Percentiles rank a stretch among this genome's conserved stretches.
These are phyloP conservation scores for Maccullochella peelii DNA, from an alignment of 2,113 vertebrate genomes.

Conservation along the genomic window DNA sequence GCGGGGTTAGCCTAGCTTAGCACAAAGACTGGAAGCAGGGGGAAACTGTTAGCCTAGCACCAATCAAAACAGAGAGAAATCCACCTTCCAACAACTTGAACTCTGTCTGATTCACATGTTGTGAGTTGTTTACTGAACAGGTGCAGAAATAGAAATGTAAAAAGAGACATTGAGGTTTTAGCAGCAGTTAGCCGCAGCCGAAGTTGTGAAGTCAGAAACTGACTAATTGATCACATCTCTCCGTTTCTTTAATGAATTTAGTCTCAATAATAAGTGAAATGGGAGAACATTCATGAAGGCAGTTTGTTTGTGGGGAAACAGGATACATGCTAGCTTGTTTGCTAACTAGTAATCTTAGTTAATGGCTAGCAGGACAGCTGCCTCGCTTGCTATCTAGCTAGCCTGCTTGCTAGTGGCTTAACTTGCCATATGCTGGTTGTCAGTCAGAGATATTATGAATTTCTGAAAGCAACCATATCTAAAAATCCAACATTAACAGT, in stretches of 20 bases:
- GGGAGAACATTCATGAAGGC: not conserved
- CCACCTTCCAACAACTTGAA: not conserved
- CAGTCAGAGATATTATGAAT: too few relatives aligned
- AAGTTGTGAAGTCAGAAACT: too few relatives aligned
- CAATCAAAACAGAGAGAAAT: not conserved
- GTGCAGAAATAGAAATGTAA: not conserved
- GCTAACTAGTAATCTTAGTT: not conserved
- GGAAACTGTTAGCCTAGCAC: conserved; percentile 5
- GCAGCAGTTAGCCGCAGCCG: too few relatives aligned
- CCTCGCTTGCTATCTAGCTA: too few relatives aligned
- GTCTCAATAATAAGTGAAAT: not conserved
- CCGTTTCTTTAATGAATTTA: not conserved
- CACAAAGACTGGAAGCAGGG: not conserved
- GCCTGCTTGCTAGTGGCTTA: too few relatives aligned
- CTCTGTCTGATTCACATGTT: too few relatives aligned
- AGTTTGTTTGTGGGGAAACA: not conserved
- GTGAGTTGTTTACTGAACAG: not conserved
- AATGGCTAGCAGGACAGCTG: not conserved
- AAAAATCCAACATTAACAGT: too few relatives aligned
- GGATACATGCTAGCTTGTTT: not conserved
- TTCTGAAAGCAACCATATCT: too few relatives aligned
- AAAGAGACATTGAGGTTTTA: too few relatives aligned
- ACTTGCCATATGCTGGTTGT: too few relatives aligned
- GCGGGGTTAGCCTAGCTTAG: not conserved
- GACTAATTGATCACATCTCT: too few relatives aligned